Conservation (phyloP, 2,113 vertebrate genomes). For the Motacilla alba region DNA sequence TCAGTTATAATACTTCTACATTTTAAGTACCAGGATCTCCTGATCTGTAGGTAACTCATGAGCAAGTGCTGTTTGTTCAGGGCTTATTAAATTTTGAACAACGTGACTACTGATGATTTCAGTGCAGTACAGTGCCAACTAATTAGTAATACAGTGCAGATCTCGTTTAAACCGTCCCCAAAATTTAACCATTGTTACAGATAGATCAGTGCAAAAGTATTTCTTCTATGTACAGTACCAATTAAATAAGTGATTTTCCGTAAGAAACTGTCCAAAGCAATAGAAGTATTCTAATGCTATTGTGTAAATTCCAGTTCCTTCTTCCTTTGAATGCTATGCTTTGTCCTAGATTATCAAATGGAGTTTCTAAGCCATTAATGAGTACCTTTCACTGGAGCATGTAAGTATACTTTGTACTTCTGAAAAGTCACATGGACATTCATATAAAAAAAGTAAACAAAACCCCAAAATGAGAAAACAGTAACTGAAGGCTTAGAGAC, state of each 20-base stretch:
- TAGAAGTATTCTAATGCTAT: background rate
- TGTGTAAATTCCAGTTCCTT: background rate
- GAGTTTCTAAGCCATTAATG: constrained; percentile 2
- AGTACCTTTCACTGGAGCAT: background rate
- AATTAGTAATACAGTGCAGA: background rate
- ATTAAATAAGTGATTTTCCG: background rate
- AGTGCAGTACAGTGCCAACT: background rate
- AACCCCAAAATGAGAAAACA: background rate
- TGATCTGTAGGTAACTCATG: background rate
- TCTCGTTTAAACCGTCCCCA: background rate
- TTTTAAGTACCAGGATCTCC: background rate
- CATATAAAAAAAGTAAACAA: background rate
- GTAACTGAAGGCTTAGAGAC: background rate
- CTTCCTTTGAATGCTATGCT: background rate
- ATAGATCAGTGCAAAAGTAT: background rate
- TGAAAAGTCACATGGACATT: background rate
- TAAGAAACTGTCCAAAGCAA: background rate
- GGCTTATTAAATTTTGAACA: background rate
- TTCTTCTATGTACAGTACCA: background rate
- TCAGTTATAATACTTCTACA: background rate
- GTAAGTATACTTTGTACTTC: background rate
- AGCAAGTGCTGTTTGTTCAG: background rate
- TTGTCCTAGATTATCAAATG: background rate
- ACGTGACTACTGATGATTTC: background rate
- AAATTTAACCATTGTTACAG: background rate